These are phyloP conservation scores for Rhingia campestris DNA, from an alignment of 2,888 invertebrate genomes.

Conservation along the genomic window DNA sequence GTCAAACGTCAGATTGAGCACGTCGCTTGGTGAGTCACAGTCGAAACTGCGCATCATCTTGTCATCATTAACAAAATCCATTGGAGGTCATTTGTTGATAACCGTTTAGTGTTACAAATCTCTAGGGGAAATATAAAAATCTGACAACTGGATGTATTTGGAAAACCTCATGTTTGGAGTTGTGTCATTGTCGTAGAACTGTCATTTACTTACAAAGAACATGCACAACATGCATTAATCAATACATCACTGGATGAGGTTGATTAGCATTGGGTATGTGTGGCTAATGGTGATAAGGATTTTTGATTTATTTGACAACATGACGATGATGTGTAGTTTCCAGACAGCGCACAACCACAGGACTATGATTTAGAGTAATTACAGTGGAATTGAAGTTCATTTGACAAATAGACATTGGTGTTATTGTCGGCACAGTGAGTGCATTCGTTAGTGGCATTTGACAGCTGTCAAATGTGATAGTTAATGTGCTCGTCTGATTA, in stretches of 20 bases:
- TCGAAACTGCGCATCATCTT: constrained; percentile 6
- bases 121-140: neutral
- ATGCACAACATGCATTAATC: constrained; percentile 51
- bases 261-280: constrained; percentile 50
- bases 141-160: neutral
- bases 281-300: constrained; percentile 48
- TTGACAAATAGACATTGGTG: neutral
- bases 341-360: neutral
- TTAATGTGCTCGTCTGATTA: no score
- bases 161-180: constrained; percentile 22
- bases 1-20: constrained; percentile 26
- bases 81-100: neutral
- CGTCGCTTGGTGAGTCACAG: constrained; percentile 7
- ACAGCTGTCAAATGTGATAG: no score
- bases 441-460: no score
- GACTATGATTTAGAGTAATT: neutral
- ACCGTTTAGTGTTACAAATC: no score
- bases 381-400: neutral
- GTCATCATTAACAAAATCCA: neutral
- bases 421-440: neutral
- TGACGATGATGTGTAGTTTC: constrained; percentile 16
- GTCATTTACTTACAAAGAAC: constrained; percentile 8
- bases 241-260: constrained; percentile 36
- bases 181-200: neutral
- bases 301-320: constrained; percentile 66